Evolutionary conservation across 2,888 invertebrate species (phyloP), one percentile per base, ranked within the genome.

Genomic region (Entomobrya multifasciata): DNA sequence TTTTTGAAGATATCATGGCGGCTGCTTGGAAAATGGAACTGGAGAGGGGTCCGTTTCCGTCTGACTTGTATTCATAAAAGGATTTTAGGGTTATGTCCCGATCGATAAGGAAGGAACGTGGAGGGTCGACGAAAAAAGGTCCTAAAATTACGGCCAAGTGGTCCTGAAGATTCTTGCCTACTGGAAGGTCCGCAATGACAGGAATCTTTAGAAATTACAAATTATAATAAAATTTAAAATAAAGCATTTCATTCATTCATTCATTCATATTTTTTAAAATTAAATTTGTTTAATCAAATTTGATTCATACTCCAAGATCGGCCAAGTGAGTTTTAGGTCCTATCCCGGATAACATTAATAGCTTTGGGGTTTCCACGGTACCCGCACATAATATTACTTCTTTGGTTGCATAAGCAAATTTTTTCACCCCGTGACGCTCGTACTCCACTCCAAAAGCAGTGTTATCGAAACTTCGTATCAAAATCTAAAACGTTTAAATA

Each of bases 381-480:
- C 89, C 57, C 0, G 90, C 89, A 6, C 82, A 74, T 1, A 89
- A 22, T n/a, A 89, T 83, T 3, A 89, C 87, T 82, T 89, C 89
- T 47, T 89, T 89, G 13, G 85, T 88, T n/a, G 89, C 89, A 25
- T 88, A 87, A n/a, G 88, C 89, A 49, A 62, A 74, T 60, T 85
- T 81, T 57, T 82, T 84, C 30, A 57, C 36, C 3, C 88, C 88
- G 30, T 89, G 89, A 13, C 89, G 79, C 27, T 88, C 83, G 76
- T 89, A 89, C 25, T 89, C 89, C 47, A 89, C 83, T 4, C 89
- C 89, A 72, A 85, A 89, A 17, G 88, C 89, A 11, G 87, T 88
- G 30, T 87, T 89, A 55, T 89, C 88, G 65, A 86, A 86, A 15
- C 88, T 87, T 17, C 89, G 67, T 13, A 89, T 82, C 17, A 89